Conservation (phyloP, 2,797 vertebrate species). For the Tenualosa thibaudeaui region DNA sequence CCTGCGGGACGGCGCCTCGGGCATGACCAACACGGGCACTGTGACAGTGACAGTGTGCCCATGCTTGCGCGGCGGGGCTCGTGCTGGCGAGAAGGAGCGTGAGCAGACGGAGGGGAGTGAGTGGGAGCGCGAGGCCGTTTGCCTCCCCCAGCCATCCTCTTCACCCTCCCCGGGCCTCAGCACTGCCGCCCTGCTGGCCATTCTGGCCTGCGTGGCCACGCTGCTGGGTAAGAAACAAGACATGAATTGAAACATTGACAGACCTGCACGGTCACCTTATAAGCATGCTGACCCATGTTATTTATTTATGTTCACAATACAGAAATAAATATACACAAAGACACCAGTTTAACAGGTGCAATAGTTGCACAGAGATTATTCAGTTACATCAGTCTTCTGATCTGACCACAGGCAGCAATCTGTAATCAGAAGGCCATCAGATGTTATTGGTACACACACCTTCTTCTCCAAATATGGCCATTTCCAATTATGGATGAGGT, state of each 20-base stretch:
- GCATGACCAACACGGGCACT: slow-evolving; percentile 84
- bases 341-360: too few species aligned
- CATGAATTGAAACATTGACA: background rate
- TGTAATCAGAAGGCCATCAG: too few species aligned
- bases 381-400: too few species aligned
- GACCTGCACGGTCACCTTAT: background rate
- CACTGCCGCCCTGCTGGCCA: slow-evolving; percentile 86
- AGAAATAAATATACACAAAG: too few species aligned
- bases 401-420: too few species aligned
- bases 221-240: slow-evolving; percentile 78
- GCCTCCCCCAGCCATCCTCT: slow-evolving; percentile 76
- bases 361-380: too few species aligned
- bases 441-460: too few species aligned
- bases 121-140: slow-evolving; percentile 76
- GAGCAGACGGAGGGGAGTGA: slow-evolving; percentile 68
- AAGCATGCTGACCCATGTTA: background rate
- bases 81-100: slow-evolving; percentile 71
- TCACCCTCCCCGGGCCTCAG: slow-evolving; percentile 85
- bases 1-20: slow-evolving; percentile 82
- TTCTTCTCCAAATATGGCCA: too few species aligned
- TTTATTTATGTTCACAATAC: too few species aligned
- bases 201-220: slow-evolving; percentile 86
- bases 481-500: too few species aligned
- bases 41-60: slow-evolving; percentile 88
- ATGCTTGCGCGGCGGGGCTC: slow-evolving; percentile 82